A percentile compares a stretch with the other conserved stretches of the same genome.
phyloP scores from a whole-genome alignment of 2,888 invertebrate genomes.

The Ctena decussata region DNA sequence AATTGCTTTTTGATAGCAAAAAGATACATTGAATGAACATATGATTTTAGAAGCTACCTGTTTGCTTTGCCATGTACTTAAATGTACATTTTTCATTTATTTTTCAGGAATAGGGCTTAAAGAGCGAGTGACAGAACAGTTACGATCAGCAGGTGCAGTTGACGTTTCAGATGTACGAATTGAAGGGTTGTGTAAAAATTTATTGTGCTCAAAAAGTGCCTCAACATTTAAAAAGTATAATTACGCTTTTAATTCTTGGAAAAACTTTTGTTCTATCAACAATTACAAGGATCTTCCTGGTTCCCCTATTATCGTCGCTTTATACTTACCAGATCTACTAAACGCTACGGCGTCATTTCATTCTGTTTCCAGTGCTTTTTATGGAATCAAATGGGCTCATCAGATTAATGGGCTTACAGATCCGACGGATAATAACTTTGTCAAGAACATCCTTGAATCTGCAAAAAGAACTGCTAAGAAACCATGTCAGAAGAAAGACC shows the following conservation, averaged over 20 bases:
- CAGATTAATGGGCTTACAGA: slow-evolving; percentile 11
- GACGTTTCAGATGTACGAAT: too few species aligned
- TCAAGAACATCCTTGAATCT: slow-evolving; percentile 21
- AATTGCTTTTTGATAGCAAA: too few species aligned
- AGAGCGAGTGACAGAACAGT: not conserved
- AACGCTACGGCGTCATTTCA: slow-evolving; percentile 22
- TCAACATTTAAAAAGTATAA: slow-evolving; percentile 30
- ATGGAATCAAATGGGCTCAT: slow-evolving; percentile 50
- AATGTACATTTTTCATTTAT: too few species aligned
- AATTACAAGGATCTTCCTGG: slow-evolving; percentile 26
- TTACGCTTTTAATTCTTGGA: slow-evolving; percentile 22
- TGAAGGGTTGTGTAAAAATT: not conserved
- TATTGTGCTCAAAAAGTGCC: slow-evolving; percentile 36
- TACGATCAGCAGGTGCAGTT: not conserved
- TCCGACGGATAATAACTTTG: slow-evolving; percentile 39
- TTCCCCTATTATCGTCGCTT: slow-evolving; percentile 29
- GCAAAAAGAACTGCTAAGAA: slow-evolving; percentile 32
- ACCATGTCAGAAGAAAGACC: slow-evolving; percentile 43
- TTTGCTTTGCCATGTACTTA: too few species aligned
- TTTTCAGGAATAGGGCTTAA: slow-evolving; percentile 34
- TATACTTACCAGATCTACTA: slow-evolving; percentile 35
- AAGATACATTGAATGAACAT: too few species aligned
- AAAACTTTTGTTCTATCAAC: slow-evolving; percentile 6
- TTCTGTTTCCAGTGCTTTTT: slow-evolving; percentile 34
- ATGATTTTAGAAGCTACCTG: too few species aligned